phyloP scores from a whole-genome alignment of 2,888 invertebrate genomes.

The Odiellus spinosus region DNA sequence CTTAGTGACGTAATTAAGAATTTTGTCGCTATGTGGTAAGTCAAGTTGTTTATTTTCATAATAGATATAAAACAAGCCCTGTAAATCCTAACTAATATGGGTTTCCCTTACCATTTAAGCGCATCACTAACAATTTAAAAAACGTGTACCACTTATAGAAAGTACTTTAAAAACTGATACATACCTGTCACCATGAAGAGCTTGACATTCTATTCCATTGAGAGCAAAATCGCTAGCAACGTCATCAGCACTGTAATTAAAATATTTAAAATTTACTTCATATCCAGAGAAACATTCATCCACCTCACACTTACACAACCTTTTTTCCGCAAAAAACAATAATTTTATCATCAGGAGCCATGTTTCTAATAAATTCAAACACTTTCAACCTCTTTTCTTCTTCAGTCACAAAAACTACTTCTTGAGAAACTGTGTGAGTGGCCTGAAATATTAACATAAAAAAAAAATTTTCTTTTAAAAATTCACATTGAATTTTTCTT shows the following conservation, averaged over 20 bases:
- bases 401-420: conserved; percentile 54
- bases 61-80: too few relatives aligned
- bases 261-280: too few relatives aligned
- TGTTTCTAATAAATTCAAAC: conserved; percentile 48
- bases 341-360: conserved; percentile 61
- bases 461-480: background rate
- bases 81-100: too few relatives aligned
- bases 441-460: conserved; percentile 36
- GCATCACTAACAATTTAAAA: too few relatives aligned
- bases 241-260: conserved; percentile 49
- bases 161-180: background rate
- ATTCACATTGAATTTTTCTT: too few relatives aligned
- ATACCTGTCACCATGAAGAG: conserved; percentile 64
- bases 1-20: too few relatives aligned
- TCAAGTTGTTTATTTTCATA: too few relatives aligned
- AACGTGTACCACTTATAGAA: too few relatives aligned
- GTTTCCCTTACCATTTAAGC: too few relatives aligned
- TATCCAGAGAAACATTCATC: too few relatives aligned
- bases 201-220: conserved; percentile 50
- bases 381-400: conserved; percentile 50
- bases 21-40: too few relatives aligned
- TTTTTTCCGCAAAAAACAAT: conserved; percentile 85
- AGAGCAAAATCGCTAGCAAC: conserved; percentile 61
- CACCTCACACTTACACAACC: conserved; percentile 33
- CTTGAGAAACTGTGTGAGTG: conserved; percentile 69